These are phyloP conservation scores for Mizuhopecten yessoensis DNA, from an alignment of 1,140 invertebrate genomes.

Conservation along the genomic window DNA sequence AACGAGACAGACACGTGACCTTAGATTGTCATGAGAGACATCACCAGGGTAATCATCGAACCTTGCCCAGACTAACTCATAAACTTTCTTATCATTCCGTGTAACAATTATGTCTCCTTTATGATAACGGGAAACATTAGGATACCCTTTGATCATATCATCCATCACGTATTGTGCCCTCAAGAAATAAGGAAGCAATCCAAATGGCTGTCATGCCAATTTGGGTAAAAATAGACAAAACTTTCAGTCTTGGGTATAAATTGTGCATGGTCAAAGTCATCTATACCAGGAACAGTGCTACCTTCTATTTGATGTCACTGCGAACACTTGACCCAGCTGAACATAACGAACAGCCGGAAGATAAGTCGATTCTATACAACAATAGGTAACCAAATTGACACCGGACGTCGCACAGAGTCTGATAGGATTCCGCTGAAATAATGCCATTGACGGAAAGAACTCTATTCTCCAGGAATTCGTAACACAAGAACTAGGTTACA, in stretches of 20 bases:
- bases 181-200: background rate
- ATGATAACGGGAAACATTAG: background rate
- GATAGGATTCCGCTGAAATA: background rate
- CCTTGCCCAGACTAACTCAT: background rate
- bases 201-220: slow-evolving; percentile 15
- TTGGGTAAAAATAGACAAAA: background rate
- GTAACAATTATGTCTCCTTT: no score
- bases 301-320: background rate
- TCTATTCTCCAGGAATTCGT: no score
- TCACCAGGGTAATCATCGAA: background rate
- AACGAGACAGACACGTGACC: slow-evolving; percentile 5
- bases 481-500: no score
- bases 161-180: background rate
- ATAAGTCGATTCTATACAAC: background rate
- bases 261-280: no score
- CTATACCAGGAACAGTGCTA: background rate
- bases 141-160: background rate
- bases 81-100: background rate
- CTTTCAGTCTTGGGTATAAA: background rate
- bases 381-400: background rate
- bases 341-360: background rate
- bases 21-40: background rate
- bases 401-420: background rate
- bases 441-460: no score
- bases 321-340: background rate